phyloP scores from a whole-genome alignment of 1,140 invertebrate genomes.

The Leptonema lineaticorne region DNA sequence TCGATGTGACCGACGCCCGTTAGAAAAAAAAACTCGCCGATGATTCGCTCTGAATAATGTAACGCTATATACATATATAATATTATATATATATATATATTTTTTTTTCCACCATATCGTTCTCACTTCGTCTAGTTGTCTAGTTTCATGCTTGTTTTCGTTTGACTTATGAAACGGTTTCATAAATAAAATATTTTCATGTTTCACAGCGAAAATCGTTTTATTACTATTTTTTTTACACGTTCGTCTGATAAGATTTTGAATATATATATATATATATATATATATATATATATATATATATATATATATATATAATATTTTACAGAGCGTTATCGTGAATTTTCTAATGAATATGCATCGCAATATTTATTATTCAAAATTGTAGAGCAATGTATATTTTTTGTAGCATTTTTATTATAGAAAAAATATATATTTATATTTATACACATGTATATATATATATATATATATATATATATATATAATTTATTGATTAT shows the following conservation, averaged over 20 bases:
- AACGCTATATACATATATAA: background rate
- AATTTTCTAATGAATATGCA: too few relatives aligned
- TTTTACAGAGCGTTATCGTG: too few relatives aligned
- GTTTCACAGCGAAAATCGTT: too few relatives aligned
- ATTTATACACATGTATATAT: background rate
- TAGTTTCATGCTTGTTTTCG: background rate
- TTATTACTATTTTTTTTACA: too few relatives aligned
- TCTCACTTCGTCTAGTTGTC: too few relatives aligned
- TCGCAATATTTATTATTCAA: too few relatives aligned
- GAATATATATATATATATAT: background rate
- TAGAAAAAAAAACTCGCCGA: too few relatives aligned
- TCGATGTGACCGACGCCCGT: too few relatives aligned
- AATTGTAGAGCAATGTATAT: too few relatives aligned
- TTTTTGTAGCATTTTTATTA: too few relatives aligned
- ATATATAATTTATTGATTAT: background rate
- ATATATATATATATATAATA: background rate
- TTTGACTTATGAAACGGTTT: constrained; percentile 6
- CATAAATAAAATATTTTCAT: background rate
- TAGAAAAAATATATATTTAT: background rate
- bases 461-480: background rate
- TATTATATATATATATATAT: too few relatives aligned
- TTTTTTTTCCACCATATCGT: too few relatives aligned
- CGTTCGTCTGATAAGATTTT: background rate
- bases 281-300: background rate
- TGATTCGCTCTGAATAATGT: constrained; percentile 6